These are phyloP conservation scores for Porites lobata DNA, from an alignment of 92 coral and sea anemone genomes.

Conservation along the genomic window DNA sequence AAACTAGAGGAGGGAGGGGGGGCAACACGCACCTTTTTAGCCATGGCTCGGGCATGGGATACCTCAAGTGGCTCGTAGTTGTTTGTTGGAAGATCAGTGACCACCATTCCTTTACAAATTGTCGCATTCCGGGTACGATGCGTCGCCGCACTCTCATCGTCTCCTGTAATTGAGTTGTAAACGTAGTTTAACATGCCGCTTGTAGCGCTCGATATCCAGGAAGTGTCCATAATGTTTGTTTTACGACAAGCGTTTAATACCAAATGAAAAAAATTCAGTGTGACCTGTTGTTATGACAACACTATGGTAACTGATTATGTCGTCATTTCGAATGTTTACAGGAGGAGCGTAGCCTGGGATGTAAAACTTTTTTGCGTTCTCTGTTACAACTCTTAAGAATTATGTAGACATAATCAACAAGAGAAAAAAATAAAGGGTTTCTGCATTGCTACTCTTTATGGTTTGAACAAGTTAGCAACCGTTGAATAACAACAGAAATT, in stretches of 20 bases:
- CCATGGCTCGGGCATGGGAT: not conserved
- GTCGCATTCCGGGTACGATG: not conserved
- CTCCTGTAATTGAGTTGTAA: slow-evolving; percentile 8
- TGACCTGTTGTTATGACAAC: not conserved
- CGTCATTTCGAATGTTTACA: slow-evolving; percentile 4
- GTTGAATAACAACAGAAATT: too few species aligned
- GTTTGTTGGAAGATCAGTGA: slow-evolving; percentile 31
- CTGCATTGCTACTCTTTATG: too few species aligned
- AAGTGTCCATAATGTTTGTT: slow-evolving; percentile 6
- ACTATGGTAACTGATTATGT: slow-evolving; percentile 10
- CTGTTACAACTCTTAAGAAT: too few species aligned
- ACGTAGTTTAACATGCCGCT: slow-evolving; percentile 21
- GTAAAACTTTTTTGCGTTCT: not conserved
- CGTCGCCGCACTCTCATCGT: not conserved
- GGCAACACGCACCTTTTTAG: slow-evolving; percentile 4
- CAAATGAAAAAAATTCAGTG: not conserved
- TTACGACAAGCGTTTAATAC: slow-evolving; percentile 13
- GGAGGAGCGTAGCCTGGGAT: slow-evolving; percentile 13
- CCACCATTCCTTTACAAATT: slow-evolving; percentile 24
- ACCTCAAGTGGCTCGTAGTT: slow-evolving; percentile 35
- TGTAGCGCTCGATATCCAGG: slow-evolving; percentile 32
- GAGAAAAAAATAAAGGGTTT: too few species aligned
- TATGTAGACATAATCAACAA: too few species aligned
- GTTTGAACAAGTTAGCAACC: too few species aligned
- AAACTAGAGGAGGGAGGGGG: not conserved